phyloP scores from a whole-genome alignment of 2,888 invertebrate species.

The Mythimna vitellina region DNA sequence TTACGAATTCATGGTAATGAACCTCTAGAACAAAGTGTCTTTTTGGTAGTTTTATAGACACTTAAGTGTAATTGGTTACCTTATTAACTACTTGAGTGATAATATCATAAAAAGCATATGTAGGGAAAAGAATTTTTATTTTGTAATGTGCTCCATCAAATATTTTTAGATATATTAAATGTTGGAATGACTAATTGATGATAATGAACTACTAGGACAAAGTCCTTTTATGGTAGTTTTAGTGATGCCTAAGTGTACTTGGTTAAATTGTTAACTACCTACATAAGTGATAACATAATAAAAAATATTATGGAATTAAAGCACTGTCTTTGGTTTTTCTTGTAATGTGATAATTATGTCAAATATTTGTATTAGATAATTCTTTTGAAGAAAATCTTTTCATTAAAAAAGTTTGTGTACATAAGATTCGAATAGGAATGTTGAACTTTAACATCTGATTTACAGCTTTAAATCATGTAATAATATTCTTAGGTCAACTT shows the following conservation, averaged over 20 bases:
- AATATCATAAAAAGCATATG: background rate
- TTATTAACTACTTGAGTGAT: slow-evolving; percentile 1
- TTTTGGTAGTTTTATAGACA: background rate
- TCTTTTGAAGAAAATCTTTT: background rate
- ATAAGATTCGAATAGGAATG: background rate
- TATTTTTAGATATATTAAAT: slow-evolving; percentile 19
- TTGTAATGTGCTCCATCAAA: too few relatives aligned
- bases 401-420: slow-evolving; percentile 16
- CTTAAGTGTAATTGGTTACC: background rate
- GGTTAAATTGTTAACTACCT: background rate
- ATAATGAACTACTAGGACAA: slow-evolving; percentile 6
- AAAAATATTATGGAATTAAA: background rate
- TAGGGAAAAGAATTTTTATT: background rate
- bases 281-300: background rate
- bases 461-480: background rate
- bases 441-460: background rate
- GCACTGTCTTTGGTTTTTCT: too few relatives aligned
- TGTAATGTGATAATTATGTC: background rate
- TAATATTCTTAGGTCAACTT: slow-evolving; percentile 39
- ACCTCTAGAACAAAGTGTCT: background rate
- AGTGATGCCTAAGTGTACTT: background rate
- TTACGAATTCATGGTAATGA: slow-evolving; percentile 7
- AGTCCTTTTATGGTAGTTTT: background rate
- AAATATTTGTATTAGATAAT: background rate
- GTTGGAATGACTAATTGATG: background rate